phyloP scores from a whole-genome alignment of 2,797 vertebrate genomes.

The Ispidina picta region DNA sequence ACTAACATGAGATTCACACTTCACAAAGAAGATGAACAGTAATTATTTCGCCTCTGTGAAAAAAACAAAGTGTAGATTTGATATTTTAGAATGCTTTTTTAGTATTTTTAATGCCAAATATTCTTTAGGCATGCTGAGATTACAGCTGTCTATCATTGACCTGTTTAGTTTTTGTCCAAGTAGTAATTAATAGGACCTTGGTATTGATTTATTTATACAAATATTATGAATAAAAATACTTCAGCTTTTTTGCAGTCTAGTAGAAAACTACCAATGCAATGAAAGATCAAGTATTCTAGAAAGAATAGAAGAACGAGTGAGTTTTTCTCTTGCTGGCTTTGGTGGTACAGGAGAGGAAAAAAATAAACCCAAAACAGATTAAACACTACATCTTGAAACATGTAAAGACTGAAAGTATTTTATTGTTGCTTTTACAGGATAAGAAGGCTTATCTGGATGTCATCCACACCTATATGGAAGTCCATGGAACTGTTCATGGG shows the following conservation, averaged over 20 bases:
- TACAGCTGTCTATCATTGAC: background rate
- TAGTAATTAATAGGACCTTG: background rate
- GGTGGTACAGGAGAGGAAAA: background rate
- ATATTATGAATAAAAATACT: background rate
- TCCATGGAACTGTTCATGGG: slow-evolving; percentile 95
- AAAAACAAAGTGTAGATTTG: background rate
- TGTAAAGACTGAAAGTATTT: background rate
- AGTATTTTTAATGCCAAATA: background rate
- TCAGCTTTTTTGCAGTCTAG: background rate
- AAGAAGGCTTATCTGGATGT: slow-evolving; percentile 94
- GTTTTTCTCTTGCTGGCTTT: background rate
- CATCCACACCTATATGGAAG: slow-evolving; percentile 95
- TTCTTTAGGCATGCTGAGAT: background rate
- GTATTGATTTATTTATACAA: background rate
- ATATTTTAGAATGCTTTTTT: background rate
- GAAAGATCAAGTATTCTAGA: background rate
- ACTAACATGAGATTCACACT: background rate
- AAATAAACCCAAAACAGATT: fast-evolving
- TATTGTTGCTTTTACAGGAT: slow-evolving; percentile 79
- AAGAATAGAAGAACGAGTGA: background rate
- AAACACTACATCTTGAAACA: background rate
- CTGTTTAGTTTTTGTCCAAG: background rate
- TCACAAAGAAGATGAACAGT: background rate
- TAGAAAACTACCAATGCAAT: background rate
- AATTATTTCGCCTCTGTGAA: background rate